These are phyloP conservation scores for Junonia oenone DNA, from an alignment of 2,888 invertebrate species.

Conservation along the genomic window DNA sequence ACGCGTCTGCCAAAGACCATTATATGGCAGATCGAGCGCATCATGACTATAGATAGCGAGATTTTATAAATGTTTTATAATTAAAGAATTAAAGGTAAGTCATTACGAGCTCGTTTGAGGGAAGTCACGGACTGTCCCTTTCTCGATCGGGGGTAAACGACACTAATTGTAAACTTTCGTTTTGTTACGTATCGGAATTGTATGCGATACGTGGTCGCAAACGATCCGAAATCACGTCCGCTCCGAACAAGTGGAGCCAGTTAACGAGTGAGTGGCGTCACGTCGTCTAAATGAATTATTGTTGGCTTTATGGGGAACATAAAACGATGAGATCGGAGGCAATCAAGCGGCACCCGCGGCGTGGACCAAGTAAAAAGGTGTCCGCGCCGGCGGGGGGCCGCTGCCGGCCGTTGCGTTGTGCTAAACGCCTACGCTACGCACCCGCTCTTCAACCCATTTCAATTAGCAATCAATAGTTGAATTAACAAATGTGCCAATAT, in stretches of 20 bases:
- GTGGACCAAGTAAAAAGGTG: conserved; percentile 73
- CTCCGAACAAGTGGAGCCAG: conserved; percentile 55
- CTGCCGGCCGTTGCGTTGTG: conserved; percentile 58
- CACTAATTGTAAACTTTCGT: conserved; percentile 28
- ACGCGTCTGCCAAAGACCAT: conserved; percentile 22
- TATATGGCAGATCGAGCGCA: conserved; percentile 23
- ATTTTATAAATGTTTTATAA: conserved; percentile 25
- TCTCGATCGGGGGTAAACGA: conserved; percentile 24
- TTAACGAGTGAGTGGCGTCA: conserved; percentile 77
- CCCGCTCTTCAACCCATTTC: conserved; percentile 65
- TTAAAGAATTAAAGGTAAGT: conserved; percentile 28
- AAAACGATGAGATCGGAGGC: conserved; percentile 78
- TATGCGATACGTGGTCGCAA: conserved; percentile 21
- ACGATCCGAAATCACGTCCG: conserved; percentile 46
- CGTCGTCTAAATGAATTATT: conserved; percentile 79
- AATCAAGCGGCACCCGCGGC: conserved; percentile 76
- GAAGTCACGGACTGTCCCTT: conserved; percentile 23
- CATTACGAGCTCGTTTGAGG: conserved; percentile 24
- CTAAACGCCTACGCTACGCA: conserved; percentile 65
- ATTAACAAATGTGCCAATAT: conserved; percentile 48
- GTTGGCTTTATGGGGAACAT: conserved; percentile 77
- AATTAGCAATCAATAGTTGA: conserved; percentile 69
- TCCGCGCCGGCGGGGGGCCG: conserved; percentile 61
- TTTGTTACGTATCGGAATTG: conserved; percentile 27
- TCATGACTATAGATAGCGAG: conserved; percentile 25